Percentiles rank a stretch among this genome's conserved stretches.
These are phyloP conservation scores for Drosophila sproati DNA, from an alignment of 1,140 invertebrate species.

Conservation along the genomic window DNA sequence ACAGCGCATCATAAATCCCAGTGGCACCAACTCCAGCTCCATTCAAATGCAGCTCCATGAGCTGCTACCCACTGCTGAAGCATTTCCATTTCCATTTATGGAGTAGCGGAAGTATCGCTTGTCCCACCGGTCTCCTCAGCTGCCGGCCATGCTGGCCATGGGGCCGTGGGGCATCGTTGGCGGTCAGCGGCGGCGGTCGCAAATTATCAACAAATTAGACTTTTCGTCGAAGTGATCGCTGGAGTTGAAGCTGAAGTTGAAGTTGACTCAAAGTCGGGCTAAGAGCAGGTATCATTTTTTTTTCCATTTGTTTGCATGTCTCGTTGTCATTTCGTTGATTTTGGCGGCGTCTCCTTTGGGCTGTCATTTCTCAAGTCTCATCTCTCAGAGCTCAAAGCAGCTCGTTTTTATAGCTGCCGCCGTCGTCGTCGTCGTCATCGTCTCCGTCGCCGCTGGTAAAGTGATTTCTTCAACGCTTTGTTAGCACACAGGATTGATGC, in stretches of 20 bases:
- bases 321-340: conserved; percentile 72
- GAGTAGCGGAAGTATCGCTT: conserved; percentile 45
- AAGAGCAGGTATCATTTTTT: conserved; percentile 50
- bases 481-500: conserved; percentile 83
- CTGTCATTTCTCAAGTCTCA: conserved; percentile 20
- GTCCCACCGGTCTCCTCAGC: conserved; percentile 3
- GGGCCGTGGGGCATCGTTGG: conserved; percentile 74
- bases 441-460: conserved; percentile 71
- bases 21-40: conserved; percentile 63
- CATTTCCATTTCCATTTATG: conserved; percentile 38
- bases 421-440: conserved; percentile 31
- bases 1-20: conserved; percentile 75
- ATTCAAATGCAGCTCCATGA: conserved; percentile 4
- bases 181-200: conserved; percentile 71
- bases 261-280: neutral
- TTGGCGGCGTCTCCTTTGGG: conserved; percentile 45
- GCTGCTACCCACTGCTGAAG: neutral
- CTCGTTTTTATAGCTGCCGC: conserved; percentile 56
- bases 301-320: conserved; percentile 80
- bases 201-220: conserved; percentile 84
- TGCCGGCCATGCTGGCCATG: neutral
- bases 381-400: neutral
- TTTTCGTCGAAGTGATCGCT: conserved; percentile 73
- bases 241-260: neutral
- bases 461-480: conserved; percentile 84